phyloP scores from a whole-genome alignment of 2,888 invertebrate species.

The Melitaea athalia region DNA sequence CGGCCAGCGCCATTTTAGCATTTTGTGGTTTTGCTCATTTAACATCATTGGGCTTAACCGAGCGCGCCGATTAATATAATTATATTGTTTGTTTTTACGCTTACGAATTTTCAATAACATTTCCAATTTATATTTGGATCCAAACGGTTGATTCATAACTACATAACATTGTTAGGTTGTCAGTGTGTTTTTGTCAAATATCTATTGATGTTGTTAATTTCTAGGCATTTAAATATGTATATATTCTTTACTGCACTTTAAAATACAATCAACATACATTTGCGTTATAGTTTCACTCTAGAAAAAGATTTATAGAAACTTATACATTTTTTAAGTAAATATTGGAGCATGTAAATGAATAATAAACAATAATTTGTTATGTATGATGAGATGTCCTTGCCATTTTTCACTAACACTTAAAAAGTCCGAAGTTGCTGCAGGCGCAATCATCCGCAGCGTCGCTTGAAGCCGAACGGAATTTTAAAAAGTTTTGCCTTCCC shows the following conservation, averaged over 20 bases:
- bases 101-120: constrained; percentile 44
- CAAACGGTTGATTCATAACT: not conserved
- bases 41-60: constrained; percentile 64
- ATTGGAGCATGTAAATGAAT: not conserved
- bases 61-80: constrained; percentile 61
- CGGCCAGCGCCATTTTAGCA: constrained; percentile 74
- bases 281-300: not conserved
- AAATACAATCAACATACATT: too few species aligned
- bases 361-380: constrained; percentile 2
- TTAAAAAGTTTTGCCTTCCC: constrained; percentile 15
- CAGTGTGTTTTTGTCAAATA: not conserved
- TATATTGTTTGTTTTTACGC: constrained; percentile 50
- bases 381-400: not conserved
- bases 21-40: constrained; percentile 80
- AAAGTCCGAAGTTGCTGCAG: not conserved
- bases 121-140: constrained; percentile 16
- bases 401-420: constrained; percentile 2
- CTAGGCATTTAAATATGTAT: too few species aligned
- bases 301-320: not conserved
- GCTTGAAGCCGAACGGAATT: constrained; percentile 23
- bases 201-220: too few species aligned
- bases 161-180: not conserved
- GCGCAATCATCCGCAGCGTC: constrained; percentile 28
- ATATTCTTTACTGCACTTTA: too few species aligned
- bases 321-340: not conserved